phyloP scores from a whole-genome alignment of 2,888 invertebrate species.

The Dendrolimus pini region DNA sequence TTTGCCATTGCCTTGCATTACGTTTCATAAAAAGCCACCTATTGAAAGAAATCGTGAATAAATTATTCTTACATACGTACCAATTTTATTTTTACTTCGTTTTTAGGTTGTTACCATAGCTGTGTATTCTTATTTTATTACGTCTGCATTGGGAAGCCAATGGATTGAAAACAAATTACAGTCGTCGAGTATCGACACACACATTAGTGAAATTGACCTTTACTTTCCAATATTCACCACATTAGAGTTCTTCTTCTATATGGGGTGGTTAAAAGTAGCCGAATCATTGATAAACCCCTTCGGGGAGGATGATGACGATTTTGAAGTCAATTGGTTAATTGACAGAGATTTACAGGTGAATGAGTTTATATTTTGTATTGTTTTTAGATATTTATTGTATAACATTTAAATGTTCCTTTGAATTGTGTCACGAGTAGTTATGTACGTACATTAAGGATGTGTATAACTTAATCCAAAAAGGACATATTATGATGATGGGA shows the following conservation, averaged over 20 bases:
- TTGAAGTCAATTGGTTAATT: constrained; percentile 95
- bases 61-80: too few species aligned
- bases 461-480: too few species aligned
- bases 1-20: too few species aligned
- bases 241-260: constrained; percentile 90
- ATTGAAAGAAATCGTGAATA: too few species aligned
- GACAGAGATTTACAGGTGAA: constrained; percentile 90
- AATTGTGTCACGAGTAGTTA: neutral
- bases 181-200: constrained; percentile 27
- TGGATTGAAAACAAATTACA: constrained; percentile 81
- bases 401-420: neutral
- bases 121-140: constrained; percentile 93
- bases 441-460: too few species aligned
- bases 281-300: constrained; percentile 94
- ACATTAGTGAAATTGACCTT: constrained; percentile 83
- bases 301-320: constrained; percentile 94
- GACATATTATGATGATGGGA: too few species aligned
- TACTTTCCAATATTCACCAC: constrained; percentile 95
- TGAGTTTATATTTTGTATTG: constrained; percentile 1
- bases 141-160: constrained; percentile 92
- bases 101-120: constrained; percentile 90
- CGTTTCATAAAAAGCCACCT: too few species aligned
- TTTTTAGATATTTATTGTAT: neutral
- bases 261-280: constrained; percentile 95
- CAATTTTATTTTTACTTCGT: constrained; percentile 4